Evolutionary conservation across 2,797 vertebrate species (phyloP).

Genomic region (Macrochelys suwanniensis): DNA sequence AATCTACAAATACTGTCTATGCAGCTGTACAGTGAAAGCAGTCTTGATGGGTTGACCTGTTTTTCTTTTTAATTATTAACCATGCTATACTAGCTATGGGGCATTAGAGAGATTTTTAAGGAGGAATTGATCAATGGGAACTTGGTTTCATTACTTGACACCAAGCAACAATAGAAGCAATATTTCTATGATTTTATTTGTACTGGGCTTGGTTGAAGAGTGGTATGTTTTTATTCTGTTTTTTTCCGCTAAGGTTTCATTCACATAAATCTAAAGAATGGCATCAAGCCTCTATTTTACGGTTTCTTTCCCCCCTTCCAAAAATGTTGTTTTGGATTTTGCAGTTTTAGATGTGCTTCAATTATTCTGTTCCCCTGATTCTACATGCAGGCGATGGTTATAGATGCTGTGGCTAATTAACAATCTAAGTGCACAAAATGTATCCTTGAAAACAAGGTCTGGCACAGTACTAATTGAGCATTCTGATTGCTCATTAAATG

Average conservation of each 20-base stretch:
- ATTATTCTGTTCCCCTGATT: constrained; percentile 40
- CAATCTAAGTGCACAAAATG: constrained; percentile 33
- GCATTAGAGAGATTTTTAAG: background rate
- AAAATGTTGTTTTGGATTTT: constrained; percentile 42
- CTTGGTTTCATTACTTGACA: background rate
- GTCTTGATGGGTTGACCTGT: background rate
- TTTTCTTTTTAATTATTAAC: background rate
- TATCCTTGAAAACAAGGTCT: constrained; percentile 64
- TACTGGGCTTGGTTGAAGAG: background rate
- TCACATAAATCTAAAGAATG: background rate
- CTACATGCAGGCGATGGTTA: constrained; percentile 38
- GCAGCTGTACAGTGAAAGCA: background rate
- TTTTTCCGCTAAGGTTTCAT: background rate
- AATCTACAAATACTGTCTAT: background rate
- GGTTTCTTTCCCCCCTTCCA: background rate
- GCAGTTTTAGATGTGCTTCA: constrained; percentile 32
- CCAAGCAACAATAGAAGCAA: background rate
- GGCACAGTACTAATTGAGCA: constrained; percentile 43
- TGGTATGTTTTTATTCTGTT: background rate
- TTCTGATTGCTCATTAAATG: constrained; percentile 64
- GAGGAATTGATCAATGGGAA: rapidly evolving
- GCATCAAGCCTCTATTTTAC: constrained; percentile 1
- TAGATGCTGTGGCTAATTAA: constrained; percentile 59
- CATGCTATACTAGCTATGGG: background rate
- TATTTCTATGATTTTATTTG: background rate